Percentiles rank a stretch among this genome's conserved stretches.
phyloP scores from a whole-genome alignment of 2,888 invertebrate genomes.

The Cyaniris semiargus region DNA sequence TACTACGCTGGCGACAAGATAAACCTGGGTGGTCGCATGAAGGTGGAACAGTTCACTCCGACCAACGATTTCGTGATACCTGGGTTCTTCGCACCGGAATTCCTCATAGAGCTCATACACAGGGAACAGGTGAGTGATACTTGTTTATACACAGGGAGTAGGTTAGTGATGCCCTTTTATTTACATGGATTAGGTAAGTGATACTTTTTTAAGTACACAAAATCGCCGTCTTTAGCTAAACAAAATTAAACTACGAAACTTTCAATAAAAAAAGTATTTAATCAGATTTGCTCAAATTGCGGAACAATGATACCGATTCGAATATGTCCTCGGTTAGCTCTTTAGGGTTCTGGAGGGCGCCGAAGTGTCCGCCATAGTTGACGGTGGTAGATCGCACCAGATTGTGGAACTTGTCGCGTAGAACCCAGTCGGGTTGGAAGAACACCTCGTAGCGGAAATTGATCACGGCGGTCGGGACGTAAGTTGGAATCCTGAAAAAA shows the following conservation, averaged over 20 bases:
- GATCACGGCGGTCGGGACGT: conserved; percentile 86
- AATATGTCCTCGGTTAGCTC: conserved; percentile 83
- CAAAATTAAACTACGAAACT: not conserved
- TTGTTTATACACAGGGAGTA: no score
- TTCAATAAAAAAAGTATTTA: not conserved
- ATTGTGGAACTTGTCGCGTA: conserved; percentile 83
- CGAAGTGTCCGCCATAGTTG: conserved; percentile 91
- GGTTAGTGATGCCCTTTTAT: no score
- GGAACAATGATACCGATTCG: conserved; percentile 53
- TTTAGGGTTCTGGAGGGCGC: conserved; percentile 88
- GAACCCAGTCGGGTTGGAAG: conserved; percentile 81
- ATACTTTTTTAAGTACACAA: no score
- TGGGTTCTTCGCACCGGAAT: conserved; percentile 82
- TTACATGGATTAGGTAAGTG: no score
- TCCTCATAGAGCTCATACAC: conserved; percentile 66
- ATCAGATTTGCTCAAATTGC: conserved; percentile 47
- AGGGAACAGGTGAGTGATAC: conserved; percentile 58
- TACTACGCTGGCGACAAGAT: conserved; percentile 83
- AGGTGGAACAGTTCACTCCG: conserved; percentile 83
- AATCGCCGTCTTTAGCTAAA: no score
- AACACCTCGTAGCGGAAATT: conserved; percentile 86
- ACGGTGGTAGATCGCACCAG: conserved; percentile 84
- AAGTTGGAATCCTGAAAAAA: conserved; percentile 82
- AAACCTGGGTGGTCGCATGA: conserved; percentile 82
- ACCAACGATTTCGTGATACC: conserved; percentile 90